Evolutionary conservation across 1,140 invertebrate genomes (phyloP).

Genomic region (Triops cancriformis): DNA sequence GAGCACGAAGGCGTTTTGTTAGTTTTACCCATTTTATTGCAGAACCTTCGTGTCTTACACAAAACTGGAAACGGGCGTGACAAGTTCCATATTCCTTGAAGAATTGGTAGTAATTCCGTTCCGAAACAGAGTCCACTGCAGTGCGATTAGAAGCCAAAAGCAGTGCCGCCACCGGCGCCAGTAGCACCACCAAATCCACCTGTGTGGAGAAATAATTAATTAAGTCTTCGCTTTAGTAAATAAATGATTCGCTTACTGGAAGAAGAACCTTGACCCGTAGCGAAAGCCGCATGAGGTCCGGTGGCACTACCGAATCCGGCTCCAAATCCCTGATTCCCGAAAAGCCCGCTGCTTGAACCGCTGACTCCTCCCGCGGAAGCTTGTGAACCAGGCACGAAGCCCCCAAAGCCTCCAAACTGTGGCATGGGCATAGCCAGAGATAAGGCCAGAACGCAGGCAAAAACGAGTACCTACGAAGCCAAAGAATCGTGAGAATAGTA

Average conservation of each 20-base stretch:
- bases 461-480: not conserved
- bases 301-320: not conserved
- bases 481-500: too few relatives aligned
- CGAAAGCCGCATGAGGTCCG: not conserved
- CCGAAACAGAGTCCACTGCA: not conserved
- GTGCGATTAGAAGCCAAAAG: not conserved
- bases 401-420: not conserved
- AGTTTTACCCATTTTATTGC: too few relatives aligned
- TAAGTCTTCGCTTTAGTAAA: not conserved
- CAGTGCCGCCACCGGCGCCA: not conserved
- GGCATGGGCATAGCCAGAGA: not conserved
- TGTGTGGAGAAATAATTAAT: not conserved
- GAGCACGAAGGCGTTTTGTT: too few relatives aligned
- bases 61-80: too few relatives aligned
- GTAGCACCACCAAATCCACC: not conserved
- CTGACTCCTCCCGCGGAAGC: not conserved
- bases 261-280: not conserved
- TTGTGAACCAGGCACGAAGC: not conserved
- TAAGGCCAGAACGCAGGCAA: not conserved
- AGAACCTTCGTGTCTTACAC: too few relatives aligned
- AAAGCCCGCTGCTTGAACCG: not conserved
- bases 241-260: constrained; percentile 1
- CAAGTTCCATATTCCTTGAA: too few relatives aligned
- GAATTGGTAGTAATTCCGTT: not conserved
- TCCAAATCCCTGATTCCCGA: not conserved